Evolutionary conservation across 1,140 invertebrate genomes (phyloP).

Genomic region (Mizuhopecten yessoensis): DNA sequence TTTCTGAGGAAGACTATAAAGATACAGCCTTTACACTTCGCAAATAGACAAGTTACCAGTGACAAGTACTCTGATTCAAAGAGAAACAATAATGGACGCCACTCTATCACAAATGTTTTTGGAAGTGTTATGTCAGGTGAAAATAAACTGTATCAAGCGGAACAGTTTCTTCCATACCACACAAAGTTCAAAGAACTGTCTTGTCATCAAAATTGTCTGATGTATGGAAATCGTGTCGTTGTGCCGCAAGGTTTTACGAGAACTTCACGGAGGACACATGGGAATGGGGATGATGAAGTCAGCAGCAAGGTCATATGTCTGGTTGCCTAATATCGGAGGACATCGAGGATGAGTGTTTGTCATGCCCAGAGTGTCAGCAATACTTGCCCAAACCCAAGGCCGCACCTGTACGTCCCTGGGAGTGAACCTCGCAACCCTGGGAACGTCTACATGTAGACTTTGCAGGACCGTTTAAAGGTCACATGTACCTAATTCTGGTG

Average conservation of each 20-base stretch:
- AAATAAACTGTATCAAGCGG: neutral
- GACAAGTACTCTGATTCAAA: too few relatives aligned
- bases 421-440: constrained; percentile 50
- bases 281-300: constrained; percentile 54
- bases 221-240: constrained; percentile 53
- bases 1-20: neutral
- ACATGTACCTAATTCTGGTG: constrained; percentile 53
- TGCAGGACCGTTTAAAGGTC: constrained; percentile 44
- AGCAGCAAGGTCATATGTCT: constrained; percentile 55
- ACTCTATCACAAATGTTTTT: neutral
- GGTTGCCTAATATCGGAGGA: constrained; percentile 65
- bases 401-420: constrained; percentile 57
- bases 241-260: neutral
- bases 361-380: constrained; percentile 46
- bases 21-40: constrained; percentile 16
- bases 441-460: constrained; percentile 63
- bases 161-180: constrained; percentile 43
- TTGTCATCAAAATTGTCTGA: constrained; percentile 52
- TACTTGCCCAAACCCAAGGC: neutral
- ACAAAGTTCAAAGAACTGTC: constrained; percentile 36
- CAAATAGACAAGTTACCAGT: constrained; percentile 50
- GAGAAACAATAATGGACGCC: too few relatives aligned
- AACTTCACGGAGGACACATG: constrained; percentile 55
- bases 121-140: neutral
- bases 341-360: constrained; percentile 53